Evolutionary conservation across 2,113 vertebrate species (phyloP), one percentile per base, ranked within the genome.

Genomic region (Cyrtonyx montezumae): DNA sequence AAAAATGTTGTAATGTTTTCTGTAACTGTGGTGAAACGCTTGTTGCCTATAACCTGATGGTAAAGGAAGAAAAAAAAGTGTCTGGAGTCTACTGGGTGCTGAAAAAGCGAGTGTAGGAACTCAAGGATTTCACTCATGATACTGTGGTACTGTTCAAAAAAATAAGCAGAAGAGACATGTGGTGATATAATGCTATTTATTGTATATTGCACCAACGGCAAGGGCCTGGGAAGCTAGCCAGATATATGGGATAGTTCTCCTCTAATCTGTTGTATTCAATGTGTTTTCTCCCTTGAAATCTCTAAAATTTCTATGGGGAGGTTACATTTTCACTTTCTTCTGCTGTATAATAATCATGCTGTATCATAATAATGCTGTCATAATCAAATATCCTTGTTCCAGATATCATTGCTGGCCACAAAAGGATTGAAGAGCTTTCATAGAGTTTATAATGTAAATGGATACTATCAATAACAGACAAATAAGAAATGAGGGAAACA

Each of bases 261-360:
- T 93, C 22, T 59, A 75, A 59, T 46, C 32, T 70, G 1, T 37
- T 78, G 43, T 63, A 32, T 70, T 82, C 59, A 56, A 30, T 66
- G 90, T 17, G 45, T 42, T 40, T 84, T 91, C 46, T 76, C 55
- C 51, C 45, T 11, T 69, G 62, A 93, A 93, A 69, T 63, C 28
- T 55, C 36, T 30, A 28, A 37, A 66, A 59, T 92, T 92, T 89
- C 89, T 95, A 21, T 13, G 87, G 87, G 45, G 75, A 93, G 49
- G 45, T 61, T 89, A 70, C 37, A 61, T 87, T 93, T 95, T 87
- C 84, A 61, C 78, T 96, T 92, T 89, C 8, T 89, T 87, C 59
- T 92, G 80, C 63, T n/a, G n/a, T n/a, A n/a, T n/a, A n/a, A n/a
- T n/a, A n/a, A n/a, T n/a, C n/a, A n/a, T n/a, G n/a, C n/a, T n/a